These are phyloP conservation scores for Typhlomys cinereus DNA, from an alignment of 2,113 vertebrate genomes.

Conservation along the genomic window DNA sequence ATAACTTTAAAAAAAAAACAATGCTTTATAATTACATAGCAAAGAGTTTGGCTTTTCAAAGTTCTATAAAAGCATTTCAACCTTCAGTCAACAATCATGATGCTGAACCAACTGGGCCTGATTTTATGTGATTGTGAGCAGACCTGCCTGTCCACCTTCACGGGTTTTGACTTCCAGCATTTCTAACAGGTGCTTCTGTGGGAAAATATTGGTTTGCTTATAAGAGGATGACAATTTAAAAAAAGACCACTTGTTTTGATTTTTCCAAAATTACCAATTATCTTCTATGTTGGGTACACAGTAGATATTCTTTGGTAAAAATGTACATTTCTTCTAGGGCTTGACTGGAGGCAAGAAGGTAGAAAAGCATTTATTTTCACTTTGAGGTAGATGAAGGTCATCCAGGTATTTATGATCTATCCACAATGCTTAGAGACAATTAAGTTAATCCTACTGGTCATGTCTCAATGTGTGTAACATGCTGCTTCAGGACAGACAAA, in stretches of 20 bases:
- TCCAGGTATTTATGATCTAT: not conserved
- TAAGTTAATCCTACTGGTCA: not conserved
- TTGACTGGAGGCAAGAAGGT: not conserved
- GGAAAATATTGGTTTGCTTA: conserved; percentile 29
- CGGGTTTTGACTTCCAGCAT: not conserved
- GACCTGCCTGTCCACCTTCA: not conserved
- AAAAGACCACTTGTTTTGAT: not conserved
- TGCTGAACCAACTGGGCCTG: not conserved
- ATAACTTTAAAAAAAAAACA: not conserved
- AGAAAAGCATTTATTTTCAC: not conserved
- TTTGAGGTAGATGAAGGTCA: not conserved
- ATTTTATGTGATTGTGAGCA: not conserved
- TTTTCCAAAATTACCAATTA: not conserved
- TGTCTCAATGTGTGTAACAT: not conserved
- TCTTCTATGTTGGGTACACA: not conserved
- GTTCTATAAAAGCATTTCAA: not conserved
- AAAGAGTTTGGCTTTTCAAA: not conserved
- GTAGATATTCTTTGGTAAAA: not conserved
- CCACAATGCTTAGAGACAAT: not conserved
- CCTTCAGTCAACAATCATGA: not conserved
- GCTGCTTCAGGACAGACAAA: not conserved
- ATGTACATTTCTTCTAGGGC: not conserved
- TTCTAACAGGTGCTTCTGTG: not conserved
- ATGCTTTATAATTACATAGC: not conserved
- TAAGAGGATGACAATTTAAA: conserved; percentile 27